These are phyloP conservation scores for Carabus problematicus DNA, from an alignment of 2,888 invertebrate species.

Conservation along the genomic window DNA sequence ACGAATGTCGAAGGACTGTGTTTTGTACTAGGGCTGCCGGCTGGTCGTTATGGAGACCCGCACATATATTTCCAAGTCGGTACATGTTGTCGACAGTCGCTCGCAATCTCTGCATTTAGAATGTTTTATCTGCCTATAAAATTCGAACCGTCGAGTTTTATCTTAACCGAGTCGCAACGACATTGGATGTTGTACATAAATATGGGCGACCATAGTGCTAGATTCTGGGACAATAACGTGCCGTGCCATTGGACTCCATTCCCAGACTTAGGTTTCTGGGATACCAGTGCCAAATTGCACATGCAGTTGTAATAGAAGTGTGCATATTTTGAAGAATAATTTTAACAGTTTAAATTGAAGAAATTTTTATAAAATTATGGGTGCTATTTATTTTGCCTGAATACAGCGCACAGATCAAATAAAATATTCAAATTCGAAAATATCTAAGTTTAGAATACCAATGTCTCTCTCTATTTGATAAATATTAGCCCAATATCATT, in stretches of 20 bases:
- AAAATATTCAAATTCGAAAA: too few relatives aligned
- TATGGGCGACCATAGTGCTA: slow-evolving; percentile 1
- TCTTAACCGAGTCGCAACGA: slow-evolving; percentile 41
- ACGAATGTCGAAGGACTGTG: slow-evolving; percentile 7
- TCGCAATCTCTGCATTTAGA: slow-evolving; percentile 41
- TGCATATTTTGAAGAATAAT: too few relatives aligned
- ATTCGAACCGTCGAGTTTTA: slow-evolving; percentile 40
- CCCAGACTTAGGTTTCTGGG: slow-evolving; percentile 1
- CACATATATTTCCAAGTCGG: slow-evolving; percentile 38
- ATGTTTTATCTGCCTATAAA: slow-evolving; percentile 44
- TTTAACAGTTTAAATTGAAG: too few relatives aligned
- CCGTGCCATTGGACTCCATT: slow-evolving; percentile 21
- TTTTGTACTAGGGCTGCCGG: slow-evolving; percentile 11
- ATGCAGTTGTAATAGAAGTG: too few relatives aligned
- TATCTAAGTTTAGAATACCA: too few relatives aligned
- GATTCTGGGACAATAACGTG: neutral
- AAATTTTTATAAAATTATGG: too few relatives aligned
- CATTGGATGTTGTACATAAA: slow-evolving; percentile 39
- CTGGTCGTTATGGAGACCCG: slow-evolving; percentile 32
- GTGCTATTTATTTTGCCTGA: too few relatives aligned
- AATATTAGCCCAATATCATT: too few relatives aligned
- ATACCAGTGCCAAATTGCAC: too few relatives aligned
- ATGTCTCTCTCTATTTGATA: too few relatives aligned
- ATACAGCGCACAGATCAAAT: too few relatives aligned
- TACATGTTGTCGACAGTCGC: slow-evolving; percentile 43